Evolutionary conservation across 2,113 vertebrate genomes (phyloP).

Genomic region (Steatornis caripensis): DNA sequence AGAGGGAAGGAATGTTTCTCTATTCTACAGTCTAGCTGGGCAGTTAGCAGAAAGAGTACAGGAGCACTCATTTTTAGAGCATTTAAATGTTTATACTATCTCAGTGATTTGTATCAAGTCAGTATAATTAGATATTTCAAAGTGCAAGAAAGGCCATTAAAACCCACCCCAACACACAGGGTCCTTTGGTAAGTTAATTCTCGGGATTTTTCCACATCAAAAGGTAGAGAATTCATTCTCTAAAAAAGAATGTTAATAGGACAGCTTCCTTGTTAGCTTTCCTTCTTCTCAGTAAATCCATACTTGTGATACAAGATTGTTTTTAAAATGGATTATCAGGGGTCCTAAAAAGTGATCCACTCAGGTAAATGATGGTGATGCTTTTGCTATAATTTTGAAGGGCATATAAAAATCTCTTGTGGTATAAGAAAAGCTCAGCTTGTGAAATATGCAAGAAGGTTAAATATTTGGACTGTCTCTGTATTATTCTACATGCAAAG

Average conservation of each 20-base stretch:
- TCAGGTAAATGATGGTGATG: neutral
- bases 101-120: neutral
- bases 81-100: neutral
- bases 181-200: neutral
- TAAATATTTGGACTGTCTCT: slow-evolving; percentile 47
- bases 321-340: neutral
- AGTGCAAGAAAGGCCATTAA: neutral
- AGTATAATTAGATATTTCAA: neutral
- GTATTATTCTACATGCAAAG: neutral
- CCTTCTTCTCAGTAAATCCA: neutral
- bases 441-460: slow-evolving; percentile 34
- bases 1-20: neutral
- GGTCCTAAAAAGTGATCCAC: neutral
- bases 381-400: neutral
- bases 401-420: neutral
- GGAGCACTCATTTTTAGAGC: neutral
- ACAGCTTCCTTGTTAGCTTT: neutral
- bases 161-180: neutral
- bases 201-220: neutral
- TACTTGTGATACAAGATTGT: neutral
- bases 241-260: neutral
- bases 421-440: neutral
- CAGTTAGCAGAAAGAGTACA: neutral
- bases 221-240: neutral
- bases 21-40: neutral